Evolutionary conservation across 2,797 vertebrate species (phyloP), one percentile per base, ranked within the genome.

Genomic region (Stomatorhinus walkeri): DNA sequence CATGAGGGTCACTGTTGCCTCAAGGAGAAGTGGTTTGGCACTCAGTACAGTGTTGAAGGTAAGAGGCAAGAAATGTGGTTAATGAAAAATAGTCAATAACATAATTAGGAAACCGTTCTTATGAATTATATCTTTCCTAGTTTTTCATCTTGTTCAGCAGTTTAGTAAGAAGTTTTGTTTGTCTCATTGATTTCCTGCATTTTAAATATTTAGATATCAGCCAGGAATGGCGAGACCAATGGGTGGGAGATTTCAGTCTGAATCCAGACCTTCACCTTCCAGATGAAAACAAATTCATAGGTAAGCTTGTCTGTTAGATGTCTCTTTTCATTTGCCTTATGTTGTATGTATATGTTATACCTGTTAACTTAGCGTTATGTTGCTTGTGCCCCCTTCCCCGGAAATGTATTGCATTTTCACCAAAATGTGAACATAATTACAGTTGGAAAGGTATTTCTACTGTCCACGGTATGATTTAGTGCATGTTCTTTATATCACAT

Each of bases 1-100:
- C 96, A 99, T 0, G 96, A 99, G 91, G 97, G 97, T 54, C 95
- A 88, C 72, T 98, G 98, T 92, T 91, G 92, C 0, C 95, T 96
- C 19, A 96, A 93, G 88, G 98, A 99, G 93, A 96, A 95, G 90
- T 99, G 98, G 98, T 99, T 99, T 90, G 97, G 97, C 16, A 98
- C 98, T 2, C 95, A 96, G 85, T 99, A 98, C 94, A 97, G 93
- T 51, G 28, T 94, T 90, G 96, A 99, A 95, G 97, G 98, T 99
- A 89, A 0, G 88, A 51, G 49, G 32, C 87, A 32, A 76, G 12
- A 36, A 19, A 16, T 14, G 0, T 76, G 68, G 68, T 36, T 36
- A 40, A 40, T 76, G 12, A 40, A 36, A 72, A 72, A 76, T 76
- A 4, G 14, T 76, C 14, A 28, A 9, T 32, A 40, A 7, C 68